phyloP scores from a whole-genome alignment of 1,140 invertebrate genomes.

The Oncopodura yosiiana region DNA sequence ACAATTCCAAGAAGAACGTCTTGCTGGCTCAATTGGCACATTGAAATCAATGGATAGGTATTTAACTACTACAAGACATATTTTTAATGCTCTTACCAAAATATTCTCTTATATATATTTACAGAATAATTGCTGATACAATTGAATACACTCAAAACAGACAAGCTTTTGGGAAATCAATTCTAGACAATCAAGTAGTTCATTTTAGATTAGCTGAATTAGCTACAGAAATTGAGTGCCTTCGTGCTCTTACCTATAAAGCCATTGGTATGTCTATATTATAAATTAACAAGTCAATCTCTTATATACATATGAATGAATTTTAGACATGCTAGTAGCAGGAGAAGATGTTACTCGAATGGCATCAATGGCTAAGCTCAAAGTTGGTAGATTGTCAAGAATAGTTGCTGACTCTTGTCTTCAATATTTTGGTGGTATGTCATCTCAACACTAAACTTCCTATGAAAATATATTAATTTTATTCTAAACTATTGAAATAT shows the following conservation, averaged over 20 bases:
- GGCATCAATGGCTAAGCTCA: constrained; percentile 51
- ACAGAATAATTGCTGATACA: constrained; percentile 42
- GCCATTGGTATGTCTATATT: constrained; percentile 38
- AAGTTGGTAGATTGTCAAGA: constrained; percentile 46
- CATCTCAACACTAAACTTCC: no score
- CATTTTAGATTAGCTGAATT: constrained; percentile 50
- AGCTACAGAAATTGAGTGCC: constrained; percentile 47
- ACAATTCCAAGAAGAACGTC: constrained; percentile 48
- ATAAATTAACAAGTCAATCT: neutral
- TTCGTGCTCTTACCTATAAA: constrained; percentile 45
- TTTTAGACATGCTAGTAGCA: constrained; percentile 41
- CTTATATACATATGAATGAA: neutral
- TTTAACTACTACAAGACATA: no score
- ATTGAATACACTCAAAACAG: constrained; percentile 46
- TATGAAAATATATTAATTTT: no score
- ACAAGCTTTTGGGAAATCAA: constrained; percentile 44
- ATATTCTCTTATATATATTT: no score
- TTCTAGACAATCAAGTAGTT: constrained; percentile 48
- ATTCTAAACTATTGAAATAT: no score
- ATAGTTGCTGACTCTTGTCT: constrained; percentile 48
- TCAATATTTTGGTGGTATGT: constrained; percentile 54
- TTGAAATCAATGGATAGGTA: constrained; percentile 41
- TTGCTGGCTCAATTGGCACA: constrained; percentile 41
- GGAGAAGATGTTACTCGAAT: constrained; percentile 49
- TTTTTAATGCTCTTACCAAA: no score